Evolutionary conservation across 1,140 invertebrate species (phyloP).

Genomic region (Saxidomus purpurata): DNA sequence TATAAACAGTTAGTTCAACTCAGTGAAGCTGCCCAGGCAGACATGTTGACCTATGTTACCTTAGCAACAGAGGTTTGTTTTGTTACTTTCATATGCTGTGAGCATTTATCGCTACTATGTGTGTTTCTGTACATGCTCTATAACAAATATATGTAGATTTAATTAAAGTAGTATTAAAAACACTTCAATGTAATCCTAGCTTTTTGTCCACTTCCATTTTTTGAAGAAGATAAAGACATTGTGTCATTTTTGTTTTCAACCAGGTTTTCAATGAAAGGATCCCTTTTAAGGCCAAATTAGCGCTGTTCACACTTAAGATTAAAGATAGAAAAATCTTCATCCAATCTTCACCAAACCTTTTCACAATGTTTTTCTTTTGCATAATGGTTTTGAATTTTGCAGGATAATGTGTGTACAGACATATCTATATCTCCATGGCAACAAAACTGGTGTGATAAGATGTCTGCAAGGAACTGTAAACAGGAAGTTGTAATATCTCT

Average conservation of each 20-base stretch:
- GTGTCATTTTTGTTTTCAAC: too few relatives aligned
- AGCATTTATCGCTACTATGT: neutral
- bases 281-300: too few relatives aligned
- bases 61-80: conserved; percentile 51
- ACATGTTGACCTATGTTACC: conserved; percentile 48
- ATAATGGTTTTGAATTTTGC: too few relatives aligned
- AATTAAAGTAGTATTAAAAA: neutral
- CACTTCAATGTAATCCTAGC: too few relatives aligned
- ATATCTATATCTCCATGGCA: neutral
- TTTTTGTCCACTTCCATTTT: too few relatives aligned
- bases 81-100: too few relatives aligned
- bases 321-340: too few relatives aligned
- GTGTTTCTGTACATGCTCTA: neutral
- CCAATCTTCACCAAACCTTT: too few relatives aligned
- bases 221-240: too few relatives aligned
- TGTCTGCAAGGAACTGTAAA: neutral
- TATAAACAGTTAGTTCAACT: conserved; percentile 42
- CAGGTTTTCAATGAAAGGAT: too few relatives aligned
- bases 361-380: too few relatives aligned
- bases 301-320: too few relatives aligned
- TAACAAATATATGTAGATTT: neutral
- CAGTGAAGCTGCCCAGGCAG: conserved; percentile 28
- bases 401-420: conserved; percentile 4
- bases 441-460: conserved; percentile 28
- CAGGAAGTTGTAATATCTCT: conserved; percentile 13